Conservation (phyloP, 2,797 vertebrate genomes). For the Phylloscopus collybita region DNA sequence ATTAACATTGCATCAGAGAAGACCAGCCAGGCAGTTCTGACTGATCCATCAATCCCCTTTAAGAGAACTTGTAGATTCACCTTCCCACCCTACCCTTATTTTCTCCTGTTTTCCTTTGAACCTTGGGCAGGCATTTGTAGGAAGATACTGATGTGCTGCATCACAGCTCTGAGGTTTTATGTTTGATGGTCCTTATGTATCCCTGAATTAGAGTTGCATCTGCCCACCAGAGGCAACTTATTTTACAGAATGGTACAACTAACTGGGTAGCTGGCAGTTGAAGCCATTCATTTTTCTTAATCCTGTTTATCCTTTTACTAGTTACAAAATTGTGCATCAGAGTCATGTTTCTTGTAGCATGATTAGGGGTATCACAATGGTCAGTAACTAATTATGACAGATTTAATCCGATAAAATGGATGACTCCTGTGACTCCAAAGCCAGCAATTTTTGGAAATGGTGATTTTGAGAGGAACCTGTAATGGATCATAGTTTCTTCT, state of each 20-base stretch:
- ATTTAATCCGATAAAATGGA: background rate
- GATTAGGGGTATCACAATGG: background rate
- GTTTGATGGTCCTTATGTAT: background rate
- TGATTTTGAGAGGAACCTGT: background rate
- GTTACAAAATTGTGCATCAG: background rate
- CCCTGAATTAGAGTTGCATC: background rate
- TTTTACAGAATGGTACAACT: background rate
- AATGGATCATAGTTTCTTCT: background rate
- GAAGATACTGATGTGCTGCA: background rate
- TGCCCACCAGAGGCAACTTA: background rate
- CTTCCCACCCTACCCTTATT: background rate
- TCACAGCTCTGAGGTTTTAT: background rate
- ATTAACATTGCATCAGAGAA: background rate
- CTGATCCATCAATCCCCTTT: background rate
- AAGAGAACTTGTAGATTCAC: background rate
- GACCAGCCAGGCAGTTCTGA: background rate
- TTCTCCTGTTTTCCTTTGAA: background rate
- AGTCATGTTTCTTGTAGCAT: background rate
- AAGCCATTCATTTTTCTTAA: background rate
- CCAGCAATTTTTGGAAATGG: background rate
- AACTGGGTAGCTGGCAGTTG: background rate
- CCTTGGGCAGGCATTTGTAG: background rate
- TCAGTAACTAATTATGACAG: background rate
- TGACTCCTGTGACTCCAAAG: background rate
- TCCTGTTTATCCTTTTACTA: background rate